Percentiles rank a stretch among this genome's conserved stretches.
Conservation (phyloP, 1,140 invertebrate genomes). For the Eubasilissa regina region DNA sequence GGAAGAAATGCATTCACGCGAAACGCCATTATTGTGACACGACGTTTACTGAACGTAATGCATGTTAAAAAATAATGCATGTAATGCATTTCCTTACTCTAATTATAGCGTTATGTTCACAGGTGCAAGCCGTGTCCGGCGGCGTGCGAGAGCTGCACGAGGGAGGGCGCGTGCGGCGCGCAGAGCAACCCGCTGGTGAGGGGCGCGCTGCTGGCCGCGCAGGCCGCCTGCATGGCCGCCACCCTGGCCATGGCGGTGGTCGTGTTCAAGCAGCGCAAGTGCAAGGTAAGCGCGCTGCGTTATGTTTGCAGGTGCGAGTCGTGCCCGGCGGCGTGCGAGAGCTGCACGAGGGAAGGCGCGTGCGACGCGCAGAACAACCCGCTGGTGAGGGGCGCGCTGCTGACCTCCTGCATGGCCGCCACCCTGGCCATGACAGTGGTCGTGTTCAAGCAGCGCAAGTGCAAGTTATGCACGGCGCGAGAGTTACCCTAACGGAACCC, state of each 20-base stretch:
- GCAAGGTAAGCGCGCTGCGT: slow-evolving; percentile 74
- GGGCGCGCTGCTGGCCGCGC: slow-evolving; percentile 78
- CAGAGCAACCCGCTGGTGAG: slow-evolving; percentile 75
- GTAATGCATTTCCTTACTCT: too few species aligned
- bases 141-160: slow-evolving; percentile 62
- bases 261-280: slow-evolving; percentile 83
- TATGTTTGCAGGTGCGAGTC: slow-evolving; percentile 53
- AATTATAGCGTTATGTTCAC: slow-evolving; percentile 26
- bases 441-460: slow-evolving; percentile 83
- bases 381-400: slow-evolving; percentile 77
- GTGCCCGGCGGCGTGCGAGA: slow-evolving; percentile 57
- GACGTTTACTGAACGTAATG: too few species aligned
- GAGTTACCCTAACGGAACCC: too few species aligned
- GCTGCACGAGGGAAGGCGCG: slow-evolving; percentile 62
- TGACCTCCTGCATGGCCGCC: slow-evolving; percentile 81
- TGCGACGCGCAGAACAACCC: slow-evolving; percentile 69
- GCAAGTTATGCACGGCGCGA: slow-evolving; percentile 74
- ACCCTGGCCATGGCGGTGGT: slow-evolving; percentile 80
- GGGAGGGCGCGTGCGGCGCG: slow-evolving; percentile 63
- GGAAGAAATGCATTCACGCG: too few species aligned
- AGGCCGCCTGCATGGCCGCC: slow-evolving; percentile 82
- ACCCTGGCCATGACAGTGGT: slow-evolving; percentile 80
- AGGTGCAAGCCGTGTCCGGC: slow-evolving; percentile 55
- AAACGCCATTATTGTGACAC: too few species aligned
- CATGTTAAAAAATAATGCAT: too few species aligned